Conservation (phyloP, 2,113 vertebrate genomes). For the Hiodon tergisus region DNA sequence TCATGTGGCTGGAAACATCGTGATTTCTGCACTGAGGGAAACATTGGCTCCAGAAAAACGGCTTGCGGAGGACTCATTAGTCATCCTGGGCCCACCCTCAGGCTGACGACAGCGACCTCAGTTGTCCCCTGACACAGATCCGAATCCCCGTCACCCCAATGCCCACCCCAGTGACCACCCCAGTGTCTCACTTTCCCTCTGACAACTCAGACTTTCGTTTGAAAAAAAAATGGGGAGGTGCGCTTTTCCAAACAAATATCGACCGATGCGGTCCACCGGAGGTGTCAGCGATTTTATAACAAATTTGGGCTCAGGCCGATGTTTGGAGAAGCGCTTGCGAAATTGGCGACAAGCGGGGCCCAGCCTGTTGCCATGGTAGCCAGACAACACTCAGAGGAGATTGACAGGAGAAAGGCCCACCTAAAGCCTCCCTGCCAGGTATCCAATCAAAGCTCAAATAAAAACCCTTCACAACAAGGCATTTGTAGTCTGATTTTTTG, state of each 20-base stretch:
- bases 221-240: slow-evolving; percentile 43
- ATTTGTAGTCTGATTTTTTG: not conserved
- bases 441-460: not conserved
- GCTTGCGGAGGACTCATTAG: not conserved
- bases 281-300: slow-evolving; percentile 79
- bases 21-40: no score
- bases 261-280: slow-evolving; percentile 68
- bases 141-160: not conserved
- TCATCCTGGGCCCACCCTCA: slow-evolving; percentile 36
- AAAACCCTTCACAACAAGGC: not conserved
- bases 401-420: slow-evolving; percentile 65
- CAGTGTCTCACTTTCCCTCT: slow-evolving; percentile 8
- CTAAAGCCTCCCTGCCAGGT: not conserved
- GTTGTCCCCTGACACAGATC: slow-evolving; percentile 50
- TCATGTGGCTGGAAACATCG: no score
- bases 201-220: slow-evolving; percentile 37
- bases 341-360: slow-evolving; percentile 69
- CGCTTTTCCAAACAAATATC: slow-evolving; percentile 63
- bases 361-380: slow-evolving; percentile 69
- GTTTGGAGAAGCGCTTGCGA: slow-evolving; percentile 77
- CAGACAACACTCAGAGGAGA: slow-evolving; percentile 79
- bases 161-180: not conserved
- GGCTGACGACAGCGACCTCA: slow-evolving; percentile 41
- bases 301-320: slow-evolving; percentile 74
- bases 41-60: no score